Conservation (phyloP, 92 coral and sea anemone genomes). For the Isaurus tuberculatus region DNA sequence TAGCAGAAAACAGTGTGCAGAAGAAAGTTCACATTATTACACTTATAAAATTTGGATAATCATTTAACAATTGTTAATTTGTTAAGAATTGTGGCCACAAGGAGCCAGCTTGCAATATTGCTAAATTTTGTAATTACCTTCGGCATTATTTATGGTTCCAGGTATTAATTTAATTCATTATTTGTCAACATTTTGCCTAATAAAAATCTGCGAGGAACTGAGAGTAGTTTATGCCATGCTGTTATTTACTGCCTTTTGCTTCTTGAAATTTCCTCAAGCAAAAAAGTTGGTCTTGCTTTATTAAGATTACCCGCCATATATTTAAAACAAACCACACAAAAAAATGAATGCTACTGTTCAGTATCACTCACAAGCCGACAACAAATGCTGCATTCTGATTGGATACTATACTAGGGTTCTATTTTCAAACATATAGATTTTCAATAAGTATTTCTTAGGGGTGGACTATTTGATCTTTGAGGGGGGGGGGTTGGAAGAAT, state of each 20-base stretch:
- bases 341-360: too few species aligned
- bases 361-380: too few species aligned
- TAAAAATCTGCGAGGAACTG: neutral
- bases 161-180: neutral
- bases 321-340: too few species aligned
- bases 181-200: neutral
- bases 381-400: too few species aligned
- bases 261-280: too few species aligned
- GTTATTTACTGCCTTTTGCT: neutral
- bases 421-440: too few species aligned
- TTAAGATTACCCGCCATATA: too few species aligned
- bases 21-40: neutral
- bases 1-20: conserved; percentile 4
- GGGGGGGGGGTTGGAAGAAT: too few species aligned
- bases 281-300: too few species aligned
- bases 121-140: neutral
- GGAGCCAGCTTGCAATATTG: conserved; percentile 48
- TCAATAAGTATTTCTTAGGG: too few species aligned
- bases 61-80: conserved; percentile 8
- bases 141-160: conserved; percentile 2
- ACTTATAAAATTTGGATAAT: neutral
- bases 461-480: too few species aligned
- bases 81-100: conserved; percentile 18
- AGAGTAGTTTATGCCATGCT: neutral
- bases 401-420: too few species aligned